Evolutionary conservation across 2,888 invertebrate species (phyloP).

Genomic region (Tipula helvola): DNA sequence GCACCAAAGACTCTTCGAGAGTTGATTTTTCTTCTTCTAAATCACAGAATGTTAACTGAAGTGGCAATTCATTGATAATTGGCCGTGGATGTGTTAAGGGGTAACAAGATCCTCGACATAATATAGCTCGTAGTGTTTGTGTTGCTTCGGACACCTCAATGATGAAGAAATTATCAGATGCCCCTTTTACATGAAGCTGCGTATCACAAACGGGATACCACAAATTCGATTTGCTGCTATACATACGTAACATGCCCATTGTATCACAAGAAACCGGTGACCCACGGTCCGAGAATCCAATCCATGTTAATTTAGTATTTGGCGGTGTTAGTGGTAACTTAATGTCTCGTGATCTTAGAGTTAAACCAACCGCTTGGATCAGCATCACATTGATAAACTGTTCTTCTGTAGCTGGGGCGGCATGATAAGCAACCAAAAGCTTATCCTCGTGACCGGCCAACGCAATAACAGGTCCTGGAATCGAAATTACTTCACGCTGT

Average conservation of each 20-base stretch:
- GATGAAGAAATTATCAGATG: constrained; percentile 61
- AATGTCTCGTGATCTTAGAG: constrained; percentile 40
- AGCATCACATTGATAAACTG: constrained; percentile 43
- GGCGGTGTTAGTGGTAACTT: constrained; percentile 53
- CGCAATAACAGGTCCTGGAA: constrained; percentile 62
- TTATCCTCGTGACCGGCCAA: constrained; percentile 48
- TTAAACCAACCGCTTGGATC: constrained; percentile 38
- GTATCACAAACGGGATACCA: constrained; percentile 79
- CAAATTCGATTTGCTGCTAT: constrained; percentile 50
- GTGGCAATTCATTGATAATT: constrained; percentile 59
- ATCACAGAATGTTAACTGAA: constrained; percentile 69
- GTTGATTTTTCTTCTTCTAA: constrained; percentile 64
- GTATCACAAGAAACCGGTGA: constrained; percentile 68
- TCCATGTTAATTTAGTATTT: constrained; percentile 52
- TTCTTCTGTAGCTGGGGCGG: constrained; percentile 40
- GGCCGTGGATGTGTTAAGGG: constrained; percentile 81
- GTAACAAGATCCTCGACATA: constrained; percentile 80
- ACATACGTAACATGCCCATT: constrained; percentile 59
- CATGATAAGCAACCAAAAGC: constrained; percentile 55
- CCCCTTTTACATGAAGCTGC: constrained; percentile 55
- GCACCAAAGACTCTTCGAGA: constrained; percentile 61
- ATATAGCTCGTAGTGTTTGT: constrained; percentile 66
- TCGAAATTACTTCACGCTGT: constrained; percentile 58
- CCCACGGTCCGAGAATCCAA: constrained; percentile 70
- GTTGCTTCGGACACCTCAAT: constrained; percentile 65